phyloP scores from a whole-genome alignment of 2,113 vertebrate species.

The Perognathus longimembris region DNA sequence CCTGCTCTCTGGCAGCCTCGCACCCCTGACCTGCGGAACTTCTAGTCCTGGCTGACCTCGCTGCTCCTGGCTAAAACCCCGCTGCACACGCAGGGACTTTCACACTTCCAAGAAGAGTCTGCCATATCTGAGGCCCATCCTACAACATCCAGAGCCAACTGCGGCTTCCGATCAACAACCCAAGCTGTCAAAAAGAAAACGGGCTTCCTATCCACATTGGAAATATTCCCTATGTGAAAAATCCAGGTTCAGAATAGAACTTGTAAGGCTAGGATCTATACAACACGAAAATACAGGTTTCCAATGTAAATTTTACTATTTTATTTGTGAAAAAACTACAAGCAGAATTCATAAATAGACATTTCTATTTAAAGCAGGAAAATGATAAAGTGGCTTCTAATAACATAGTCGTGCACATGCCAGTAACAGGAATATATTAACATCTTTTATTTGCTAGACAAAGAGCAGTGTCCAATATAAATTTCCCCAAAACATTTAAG shows the following conservation, averaged over 20 bases:
- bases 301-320: constrained; percentile 96
- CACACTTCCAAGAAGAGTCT: not conserved
- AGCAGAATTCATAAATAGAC: constrained; percentile 99
- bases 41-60: not conserved
- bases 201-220: not conserved
- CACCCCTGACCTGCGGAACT: too few species aligned
- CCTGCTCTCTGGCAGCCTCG: too few species aligned
- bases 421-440: constrained; percentile 99
- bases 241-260: not conserved
- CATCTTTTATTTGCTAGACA: constrained; percentile 98
- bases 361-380: constrained; percentile 99
- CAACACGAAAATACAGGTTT: constrained; percentile 85
- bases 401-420: constrained; percentile 99
- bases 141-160: not conserved
- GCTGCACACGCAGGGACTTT: not conserved
- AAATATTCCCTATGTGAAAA: not conserved
- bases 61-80: not conserved
- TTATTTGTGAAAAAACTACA: constrained; percentile 99
- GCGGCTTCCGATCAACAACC: not conserved
- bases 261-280: constrained; percentile 73
- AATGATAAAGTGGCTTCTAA: constrained; percentile 98
- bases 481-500: constrained; percentile 96
- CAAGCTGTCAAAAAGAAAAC: not conserved
- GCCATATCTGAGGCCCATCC: not conserved
- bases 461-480: constrained; percentile 97